A percentile compares a stretch with the other conserved stretches of the same genome.
Evolutionary conservation across 2,888 invertebrate species (phyloP).

Genomic region (Acronicta leporina): DNA sequence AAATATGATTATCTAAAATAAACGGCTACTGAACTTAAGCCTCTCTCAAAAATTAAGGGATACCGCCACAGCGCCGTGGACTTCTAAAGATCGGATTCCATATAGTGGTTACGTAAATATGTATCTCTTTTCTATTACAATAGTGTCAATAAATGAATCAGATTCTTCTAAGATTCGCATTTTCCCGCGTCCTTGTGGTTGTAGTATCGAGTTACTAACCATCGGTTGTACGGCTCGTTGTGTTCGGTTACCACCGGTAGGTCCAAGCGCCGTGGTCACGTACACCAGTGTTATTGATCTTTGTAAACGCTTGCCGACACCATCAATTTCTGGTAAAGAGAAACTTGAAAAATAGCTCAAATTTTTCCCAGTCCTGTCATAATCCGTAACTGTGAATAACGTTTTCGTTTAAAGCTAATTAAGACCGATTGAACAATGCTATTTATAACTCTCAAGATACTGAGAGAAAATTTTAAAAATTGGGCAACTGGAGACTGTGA

Average conservation of each 20-base stretch:
- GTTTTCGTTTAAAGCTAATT: not conserved
- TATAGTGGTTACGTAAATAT: too few relatives aligned
- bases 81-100: too few relatives aligned
- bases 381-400: not conserved
- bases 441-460: slow-evolving; percentile 4
- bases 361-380: slow-evolving; percentile 10
- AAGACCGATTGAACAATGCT: not conserved
- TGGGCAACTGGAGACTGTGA: slow-evolving; percentile 8
- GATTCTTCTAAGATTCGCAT: slow-evolving; percentile 29
- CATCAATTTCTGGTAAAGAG: slow-evolving; percentile 30
- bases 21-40: too few relatives aligned
- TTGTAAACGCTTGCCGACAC: slow-evolving; percentile 36
- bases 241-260: slow-evolving; percentile 35
- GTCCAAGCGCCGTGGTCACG: slow-evolving; percentile 46
- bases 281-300: slow-evolving; percentile 54
- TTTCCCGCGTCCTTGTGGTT: slow-evolving; percentile 51
- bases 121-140: not conserved
- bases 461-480: slow-evolving; percentile 9
- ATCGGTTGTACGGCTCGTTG: slow-evolving; percentile 58
- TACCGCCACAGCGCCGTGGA: too few relatives aligned
- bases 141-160: slow-evolving; percentile 21
- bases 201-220: slow-evolving; percentile 36
- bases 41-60: too few relatives aligned
- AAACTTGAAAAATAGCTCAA: slow-evolving; percentile 32
- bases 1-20: too few relatives aligned